Base-by-base conservation (phyloP, 2,888 invertebrate species). In the Cheilosia impressa region DNA sequence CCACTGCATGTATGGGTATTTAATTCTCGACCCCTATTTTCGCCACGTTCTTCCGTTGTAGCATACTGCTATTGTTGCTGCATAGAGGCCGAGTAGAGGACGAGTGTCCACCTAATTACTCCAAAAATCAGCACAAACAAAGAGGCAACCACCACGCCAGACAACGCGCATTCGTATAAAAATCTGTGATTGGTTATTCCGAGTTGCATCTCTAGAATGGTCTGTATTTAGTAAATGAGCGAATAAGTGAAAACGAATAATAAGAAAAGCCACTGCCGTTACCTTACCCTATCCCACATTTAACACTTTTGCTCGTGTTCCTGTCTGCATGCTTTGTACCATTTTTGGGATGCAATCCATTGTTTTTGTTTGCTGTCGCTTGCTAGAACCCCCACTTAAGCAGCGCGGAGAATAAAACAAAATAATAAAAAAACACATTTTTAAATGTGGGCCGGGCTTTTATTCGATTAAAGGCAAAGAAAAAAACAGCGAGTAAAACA, bases 401-500 rank as follows among this genome's bases (percentile, higher is more conserved):
- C 43, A 38, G 60, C 34, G 15, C 31, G 27, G 41, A n/a, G 62
- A 41, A 62, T 19, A 63, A 63, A 27, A 45, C 38, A 55, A 72
- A 50, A 47, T 55, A 27, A 27, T 1, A 27, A 27, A 50, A 47
- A 66, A 71, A 7, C 9, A 31, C 31, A 4, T 13, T 38, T 38
- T 19, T 52, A 60, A 77, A 77, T 71, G 82, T 78, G 82, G 82
- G 82, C 82, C 78, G 82, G 82, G 78, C 82, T 78, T 83, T 83
- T 78, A 73, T 68, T 78, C 78, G 47, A 82, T 72, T 66, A 72
- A 78, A 82, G 63, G 43, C 31, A 57, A 47, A 62, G 34, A 19
- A 34, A 34, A 58, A 71, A 45, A 53, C 24, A 27, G 13, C 53
- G 47, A 22, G 38, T 41, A 63, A 38, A 76, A 27, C 58, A 77